phyloP scores from a whole-genome alignment of 2,888 invertebrate genomes.

The Chymomyza fuscimana region DNA sequence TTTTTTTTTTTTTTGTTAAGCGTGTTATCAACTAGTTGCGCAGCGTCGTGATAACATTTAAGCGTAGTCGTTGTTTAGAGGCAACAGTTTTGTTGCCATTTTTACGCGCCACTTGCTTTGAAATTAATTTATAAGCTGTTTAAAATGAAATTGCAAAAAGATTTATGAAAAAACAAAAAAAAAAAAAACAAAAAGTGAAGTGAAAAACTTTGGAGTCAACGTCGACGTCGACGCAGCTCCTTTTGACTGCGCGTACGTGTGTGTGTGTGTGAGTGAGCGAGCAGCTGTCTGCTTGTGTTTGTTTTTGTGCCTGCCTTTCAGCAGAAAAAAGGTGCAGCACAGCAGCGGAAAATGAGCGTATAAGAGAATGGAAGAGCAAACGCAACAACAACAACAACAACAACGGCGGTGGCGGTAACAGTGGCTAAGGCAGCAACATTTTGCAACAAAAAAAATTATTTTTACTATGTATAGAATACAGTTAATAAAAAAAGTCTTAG shows the following conservation, averaged over 20 bases:
- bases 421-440: constrained; percentile 19
- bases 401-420: constrained; percentile 24
- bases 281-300: constrained; percentile 10
- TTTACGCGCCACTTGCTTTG: not conserved
- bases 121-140: not conserved
- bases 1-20: constrained; percentile 2
- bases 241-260: not conserved
- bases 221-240: not conserved
- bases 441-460: not conserved
- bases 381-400: constrained; percentile 23
- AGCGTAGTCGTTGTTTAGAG: not conserved
- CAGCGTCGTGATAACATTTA: constrained; percentile 1
- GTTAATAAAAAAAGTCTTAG: too few species aligned
- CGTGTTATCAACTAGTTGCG: constrained; percentile 8
- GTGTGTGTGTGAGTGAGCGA: constrained; percentile 15
- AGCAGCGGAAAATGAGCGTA: constrained; percentile 23
- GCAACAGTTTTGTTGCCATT: not conserved
- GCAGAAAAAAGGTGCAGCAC: constrained; percentile 66
- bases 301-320: constrained; percentile 51
- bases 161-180: not conserved
- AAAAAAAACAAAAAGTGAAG: not conserved
- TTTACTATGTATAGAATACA: too few species aligned
- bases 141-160: not conserved
- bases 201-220: not conserved
- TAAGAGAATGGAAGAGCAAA: constrained; percentile 12